Evolutionary conservation across 2,888 invertebrate genomes (phyloP), one percentile per base, ranked within the genome.

Genomic region (Diaphora mendica): DNA sequence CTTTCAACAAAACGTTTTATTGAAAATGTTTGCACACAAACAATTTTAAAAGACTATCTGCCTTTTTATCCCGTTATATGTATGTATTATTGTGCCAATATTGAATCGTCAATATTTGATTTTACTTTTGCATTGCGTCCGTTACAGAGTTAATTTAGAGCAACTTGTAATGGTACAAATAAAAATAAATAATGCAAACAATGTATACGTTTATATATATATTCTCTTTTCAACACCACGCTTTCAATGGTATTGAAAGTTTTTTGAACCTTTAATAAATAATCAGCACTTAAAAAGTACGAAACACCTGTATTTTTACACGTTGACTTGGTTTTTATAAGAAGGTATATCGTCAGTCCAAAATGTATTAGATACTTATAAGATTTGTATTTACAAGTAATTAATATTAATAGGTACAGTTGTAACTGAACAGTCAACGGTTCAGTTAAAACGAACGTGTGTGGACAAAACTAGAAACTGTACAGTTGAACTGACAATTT

Each of bases 61-160:
- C 78, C 86, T 85, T 87, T 87, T 85, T 80, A 85, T 86, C 76
- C 79, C 80, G 71, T 78, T 77, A 81, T 83, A 11, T 55, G 51
- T 55, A 23, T 23, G 23, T 51, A 84, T 86, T 83, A 80, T 81
- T 85, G 79, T 74, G 82, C 81, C 87, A 88, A 88, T 87, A 88
- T 87, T 85, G 82, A 82, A 79, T 76, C 74, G 83, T 84, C 84
- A 87, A 89, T 88, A 86, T 88, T 87, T 81, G 78, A 82, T 79
- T 87, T 85, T 76, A 75, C 77, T 80, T 79, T 80, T 75, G 74
- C 77, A 77, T 71, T 70, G 77, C 71, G 65, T 74, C 64, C 55
- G 70, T 77, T 69, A 74, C 71, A 59, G 62, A 72, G 59, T 76
- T 74, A 64, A 70, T 71, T 76, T 76, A 75, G 68, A 66, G 51